A percentile compares a stretch with the other conserved stretches of the same genome.
These are phyloP conservation scores for Acrossocheilus fasciatus DNA, from an alignment of 2,797 vertebrate genomes.

Conservation along the genomic window DNA sequence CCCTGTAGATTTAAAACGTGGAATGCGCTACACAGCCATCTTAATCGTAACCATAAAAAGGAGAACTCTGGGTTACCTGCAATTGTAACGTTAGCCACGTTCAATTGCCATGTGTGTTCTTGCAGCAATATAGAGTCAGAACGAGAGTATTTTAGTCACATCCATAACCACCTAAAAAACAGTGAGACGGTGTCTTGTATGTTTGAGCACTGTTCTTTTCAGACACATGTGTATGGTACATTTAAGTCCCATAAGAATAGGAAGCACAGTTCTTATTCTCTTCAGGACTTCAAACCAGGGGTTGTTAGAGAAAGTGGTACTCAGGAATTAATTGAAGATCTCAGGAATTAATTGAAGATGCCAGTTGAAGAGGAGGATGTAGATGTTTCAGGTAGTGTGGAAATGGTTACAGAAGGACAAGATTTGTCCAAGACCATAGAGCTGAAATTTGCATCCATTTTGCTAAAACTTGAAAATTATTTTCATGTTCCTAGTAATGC, in stretches of 20 bases:
- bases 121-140: too few relatives aligned
- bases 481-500: constrained; percentile 26
- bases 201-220: too few relatives aligned
- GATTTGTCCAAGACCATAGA: constrained; percentile 17
- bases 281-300: constrained; percentile 28
- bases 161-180: not conserved
- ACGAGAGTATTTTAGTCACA: too few relatives aligned
- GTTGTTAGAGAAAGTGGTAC: not conserved
- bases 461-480: constrained; percentile 27
- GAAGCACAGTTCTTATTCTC: constrained; percentile 7
- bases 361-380: not conserved
- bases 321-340: not conserved
- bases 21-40: too few relatives aligned
- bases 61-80: too few relatives aligned
- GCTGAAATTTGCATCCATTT: constrained; percentile 24
- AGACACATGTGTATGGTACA: constrained; percentile 5
- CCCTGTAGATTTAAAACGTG: too few relatives aligned
- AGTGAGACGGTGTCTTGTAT: not conserved
- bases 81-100: too few relatives aligned
- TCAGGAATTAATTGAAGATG: too few relatives aligned
- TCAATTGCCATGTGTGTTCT: too few relatives aligned
- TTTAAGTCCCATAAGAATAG: constrained; percentile 24
- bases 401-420: constrained; percentile 13
- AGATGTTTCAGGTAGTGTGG: not conserved
- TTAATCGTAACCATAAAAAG: too few relatives aligned